Evolutionary conservation across 2,888 invertebrate species (phyloP).

Genomic region (Cecidostiba fungosa): DNA sequence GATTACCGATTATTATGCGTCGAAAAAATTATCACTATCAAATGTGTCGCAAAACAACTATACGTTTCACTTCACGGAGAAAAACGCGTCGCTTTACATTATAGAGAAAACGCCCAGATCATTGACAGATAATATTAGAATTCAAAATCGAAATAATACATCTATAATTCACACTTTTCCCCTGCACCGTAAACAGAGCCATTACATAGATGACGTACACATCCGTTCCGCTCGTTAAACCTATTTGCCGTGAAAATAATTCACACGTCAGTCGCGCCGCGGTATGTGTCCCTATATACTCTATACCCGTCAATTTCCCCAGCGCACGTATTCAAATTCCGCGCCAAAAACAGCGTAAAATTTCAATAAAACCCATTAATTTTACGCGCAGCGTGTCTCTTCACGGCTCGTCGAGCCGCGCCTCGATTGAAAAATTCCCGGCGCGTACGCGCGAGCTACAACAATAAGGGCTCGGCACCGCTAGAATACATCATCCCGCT

Average conservation of each 20-base stretch:
- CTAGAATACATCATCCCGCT: constrained; percentile 23
- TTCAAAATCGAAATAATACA: not conserved
- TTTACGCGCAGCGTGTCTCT: not conserved
- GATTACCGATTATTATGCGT: not conserved
- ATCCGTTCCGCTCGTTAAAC: constrained; percentile 33
- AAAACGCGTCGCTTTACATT: not conserved
- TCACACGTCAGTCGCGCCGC: not conserved
- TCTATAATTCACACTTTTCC: not conserved
- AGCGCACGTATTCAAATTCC: not conserved
- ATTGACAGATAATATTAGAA: too few relatives aligned
- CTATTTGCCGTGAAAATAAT: not conserved
- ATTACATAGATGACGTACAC: not conserved
- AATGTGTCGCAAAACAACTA: constrained; percentile 14
- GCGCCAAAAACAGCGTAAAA: not conserved
- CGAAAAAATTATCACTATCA: not conserved
- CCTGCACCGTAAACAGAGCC: not conserved
- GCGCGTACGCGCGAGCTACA: constrained; percentile 6
- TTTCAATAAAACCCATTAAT: not conserved
- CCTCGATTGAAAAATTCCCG: constrained; percentile 40
- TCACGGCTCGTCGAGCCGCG: not conserved
- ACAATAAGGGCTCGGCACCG: constrained; percentile 40
- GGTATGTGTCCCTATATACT: not conserved
- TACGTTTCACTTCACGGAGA: not conserved
- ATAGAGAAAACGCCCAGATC: too few relatives aligned
- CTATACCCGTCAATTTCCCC: not conserved